Evolutionary conservation across 2,888 invertebrate species (phyloP).

Genomic region (Ferdinandea cuprea): DNA sequence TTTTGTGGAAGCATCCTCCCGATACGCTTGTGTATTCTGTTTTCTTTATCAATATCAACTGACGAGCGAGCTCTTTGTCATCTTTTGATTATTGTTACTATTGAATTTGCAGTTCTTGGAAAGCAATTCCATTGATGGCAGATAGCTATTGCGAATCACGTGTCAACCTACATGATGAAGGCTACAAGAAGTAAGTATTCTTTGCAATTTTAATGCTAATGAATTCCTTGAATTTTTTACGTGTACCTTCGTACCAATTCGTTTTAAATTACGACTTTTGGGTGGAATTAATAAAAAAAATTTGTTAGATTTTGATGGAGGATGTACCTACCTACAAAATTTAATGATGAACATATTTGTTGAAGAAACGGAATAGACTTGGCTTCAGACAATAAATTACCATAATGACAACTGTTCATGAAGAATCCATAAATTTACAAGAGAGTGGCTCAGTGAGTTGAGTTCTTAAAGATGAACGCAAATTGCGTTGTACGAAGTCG

Average conservation of each 20-base stretch:
- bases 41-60: no score
- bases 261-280: not conserved
- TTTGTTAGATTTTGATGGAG: not conserved
- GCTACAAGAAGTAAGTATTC: not conserved
- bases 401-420: no score
- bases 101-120: constrained; percentile 13
- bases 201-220: constrained; percentile 26
- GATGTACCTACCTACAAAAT: no score
- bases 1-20: no score
- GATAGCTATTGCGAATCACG: constrained; percentile 16
- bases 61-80: constrained; percentile 12
- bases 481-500: no score
- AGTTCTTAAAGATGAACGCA: no score
- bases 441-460: no score
- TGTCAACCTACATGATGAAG: constrained; percentile 20
- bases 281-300: not conserved
- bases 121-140: constrained; percentile 1
- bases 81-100: constrained; percentile 19
- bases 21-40: no score
- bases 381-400: no score
- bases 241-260: not conserved
- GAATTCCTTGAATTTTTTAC: constrained; percentile 37
- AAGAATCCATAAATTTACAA: no score
- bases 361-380: no score
- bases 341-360: no score